Percentiles rank a stretch among this genome's conserved stretches.
These are phyloP conservation scores for Papilio glaucus DNA, from an alignment of 1,140 invertebrate genomes.

Conservation along the genomic window DNA sequence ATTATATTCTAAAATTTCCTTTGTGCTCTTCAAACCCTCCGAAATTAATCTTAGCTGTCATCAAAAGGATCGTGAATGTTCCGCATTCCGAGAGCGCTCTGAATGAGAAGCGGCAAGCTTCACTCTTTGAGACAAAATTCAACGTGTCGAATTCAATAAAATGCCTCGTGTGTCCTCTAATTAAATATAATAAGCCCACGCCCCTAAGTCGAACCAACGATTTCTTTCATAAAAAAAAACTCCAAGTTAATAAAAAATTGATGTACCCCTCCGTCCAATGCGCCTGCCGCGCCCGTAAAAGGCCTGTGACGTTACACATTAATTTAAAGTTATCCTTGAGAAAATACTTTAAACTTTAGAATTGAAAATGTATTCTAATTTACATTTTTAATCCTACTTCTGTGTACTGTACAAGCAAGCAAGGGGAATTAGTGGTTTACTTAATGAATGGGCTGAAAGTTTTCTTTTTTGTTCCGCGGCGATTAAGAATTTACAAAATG, in stretches of 20 bases:
- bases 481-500: conserved; percentile 29
- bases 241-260: conserved; percentile 71
- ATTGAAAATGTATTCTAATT: conserved; percentile 66
- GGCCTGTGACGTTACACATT: conserved; percentile 65
- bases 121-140: conserved; percentile 61
- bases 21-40: conserved; percentile 69
- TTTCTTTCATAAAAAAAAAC: conserved; percentile 54
- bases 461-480: conserved; percentile 29
- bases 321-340: conserved; percentile 74
- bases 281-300: conserved; percentile 49
- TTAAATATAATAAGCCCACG: conserved; percentile 56
- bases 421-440: conserved; percentile 54
- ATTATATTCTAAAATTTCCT: conserved; percentile 81
- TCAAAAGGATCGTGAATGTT: conserved; percentile 75
- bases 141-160: conserved; percentile 68
- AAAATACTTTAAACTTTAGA: conserved; percentile 69
- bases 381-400: conserved; percentile 70
- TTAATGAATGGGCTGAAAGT: conserved; percentile 44
- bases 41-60: conserved; percentile 80
- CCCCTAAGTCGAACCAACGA: conserved; percentile 47
- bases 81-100: conserved; percentile 62
- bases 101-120: conserved; percentile 55
- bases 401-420: conserved; percentile 56
- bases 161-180: conserved; percentile 57
- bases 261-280: conserved; percentile 49